A percentile compares a stretch with the other conserved stretches of the same genome.
Conservation (phyloP, 2,888 invertebrate species). For the Crioceris asparagi region DNA sequence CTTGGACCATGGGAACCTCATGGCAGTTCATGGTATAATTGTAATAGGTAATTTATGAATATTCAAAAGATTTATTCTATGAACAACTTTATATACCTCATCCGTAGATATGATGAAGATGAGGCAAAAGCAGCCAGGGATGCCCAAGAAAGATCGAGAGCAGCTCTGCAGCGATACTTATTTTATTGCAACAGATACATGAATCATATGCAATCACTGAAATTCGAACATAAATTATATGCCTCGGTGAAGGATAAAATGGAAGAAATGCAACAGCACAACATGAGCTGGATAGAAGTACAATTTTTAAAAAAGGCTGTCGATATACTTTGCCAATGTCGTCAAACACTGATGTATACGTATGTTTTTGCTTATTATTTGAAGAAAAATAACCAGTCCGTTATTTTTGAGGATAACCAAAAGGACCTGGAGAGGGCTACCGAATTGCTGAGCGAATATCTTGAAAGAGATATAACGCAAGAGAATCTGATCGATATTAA, state of each 20-base stretch:
- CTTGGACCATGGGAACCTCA: constrained; percentile 98
- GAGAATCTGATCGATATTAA: constrained; percentile 96
- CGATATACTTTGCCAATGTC: constrained; percentile 91
- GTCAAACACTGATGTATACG: constrained; percentile 98
- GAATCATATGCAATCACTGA: constrained; percentile 99
- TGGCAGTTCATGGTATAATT: constrained; percentile 76
- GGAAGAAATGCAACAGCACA: constrained; percentile 99
- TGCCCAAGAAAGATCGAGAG: constrained; percentile 91
- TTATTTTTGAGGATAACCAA: constrained; percentile 99
- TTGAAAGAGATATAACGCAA: constrained; percentile 94
- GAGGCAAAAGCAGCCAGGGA: constrained; percentile 94
- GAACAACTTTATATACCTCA: not conserved
- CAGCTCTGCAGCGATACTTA: constrained; percentile 91
- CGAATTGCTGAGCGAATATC: constrained; percentile 94
- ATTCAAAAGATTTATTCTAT: not conserved
- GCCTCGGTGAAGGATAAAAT: constrained; percentile 95
- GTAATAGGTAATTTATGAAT: constrained; percentile 34
- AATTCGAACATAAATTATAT: constrained; percentile 95
- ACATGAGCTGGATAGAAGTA: constrained; percentile 99
- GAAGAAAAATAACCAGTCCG: constrained; percentile 95
- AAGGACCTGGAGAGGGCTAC: constrained; percentile 96
- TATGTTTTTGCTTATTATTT: constrained; percentile 99
- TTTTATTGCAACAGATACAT: constrained; percentile 95
- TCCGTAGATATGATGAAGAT: constrained; percentile 74
- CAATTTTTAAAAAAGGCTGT: constrained; percentile 98